phyloP scores from a whole-genome alignment of 1,140 invertebrate species.

The Venustaconcha ellipsiformis region DNA sequence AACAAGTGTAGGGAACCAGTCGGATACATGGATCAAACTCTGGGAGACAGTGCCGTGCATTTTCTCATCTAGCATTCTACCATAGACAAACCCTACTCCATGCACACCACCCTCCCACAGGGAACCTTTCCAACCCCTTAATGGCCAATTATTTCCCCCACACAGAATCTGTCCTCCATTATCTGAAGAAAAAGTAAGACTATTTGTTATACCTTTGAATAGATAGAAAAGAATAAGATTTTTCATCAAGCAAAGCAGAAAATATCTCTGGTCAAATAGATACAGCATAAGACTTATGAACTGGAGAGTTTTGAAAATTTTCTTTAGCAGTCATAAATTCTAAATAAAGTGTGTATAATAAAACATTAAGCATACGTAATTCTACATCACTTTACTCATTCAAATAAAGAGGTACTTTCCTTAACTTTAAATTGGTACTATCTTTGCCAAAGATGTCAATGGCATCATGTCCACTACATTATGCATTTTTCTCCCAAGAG shows the following conservation, averaged over 20 bases:
- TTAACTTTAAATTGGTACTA: too few species aligned
- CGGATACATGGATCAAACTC: conserved; percentile 55
- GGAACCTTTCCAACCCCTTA: conserved; percentile 69
- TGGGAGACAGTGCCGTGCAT: conserved; percentile 21
- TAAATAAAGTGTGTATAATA: too few species aligned
- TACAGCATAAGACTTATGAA: too few species aligned
- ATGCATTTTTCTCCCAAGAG: too few species aligned
- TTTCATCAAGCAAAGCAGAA: neutral
- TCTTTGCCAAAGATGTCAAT: too few species aligned
- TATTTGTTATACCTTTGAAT: neutral
- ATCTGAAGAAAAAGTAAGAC: conserved; percentile 42
- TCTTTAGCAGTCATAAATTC: too few species aligned
- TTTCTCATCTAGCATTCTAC: conserved; percentile 25
- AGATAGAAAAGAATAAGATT: neutral
- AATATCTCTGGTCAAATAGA: too few species aligned
- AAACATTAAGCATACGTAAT: too few species aligned
- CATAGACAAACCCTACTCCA: conserved; percentile 40
- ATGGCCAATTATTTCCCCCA: conserved; percentile 69
- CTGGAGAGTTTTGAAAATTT: too few species aligned
- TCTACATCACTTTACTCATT: too few species aligned
- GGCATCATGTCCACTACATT: too few species aligned
- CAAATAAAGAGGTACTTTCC: too few species aligned
- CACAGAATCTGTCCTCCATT: conserved; percentile 64
- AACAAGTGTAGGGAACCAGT: conserved; percentile 63
- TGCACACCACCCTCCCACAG: conserved; percentile 70